A percentile compares a stretch with the other conserved stretches of the same genome.
phyloP scores from a whole-genome alignment of 2,888 invertebrate genomes.

The Conus canariensis region DNA sequence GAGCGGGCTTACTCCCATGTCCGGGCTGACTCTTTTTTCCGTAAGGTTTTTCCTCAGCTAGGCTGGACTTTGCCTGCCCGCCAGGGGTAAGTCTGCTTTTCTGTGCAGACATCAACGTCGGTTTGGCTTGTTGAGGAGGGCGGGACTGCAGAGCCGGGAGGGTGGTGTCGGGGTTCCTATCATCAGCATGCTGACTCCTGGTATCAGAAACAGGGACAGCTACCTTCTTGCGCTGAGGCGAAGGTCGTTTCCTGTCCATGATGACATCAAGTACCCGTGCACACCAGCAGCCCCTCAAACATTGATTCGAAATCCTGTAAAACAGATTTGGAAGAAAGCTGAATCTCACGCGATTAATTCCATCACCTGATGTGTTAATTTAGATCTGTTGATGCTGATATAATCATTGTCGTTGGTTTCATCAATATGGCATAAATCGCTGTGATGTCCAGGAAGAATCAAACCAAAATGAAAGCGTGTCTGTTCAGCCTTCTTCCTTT shows the following conservation, averaged over 20 bases:
- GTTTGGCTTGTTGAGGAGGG: background rate
- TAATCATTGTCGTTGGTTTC: too few relatives aligned
- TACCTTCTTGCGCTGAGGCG: background rate
- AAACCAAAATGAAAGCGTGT: too few relatives aligned
- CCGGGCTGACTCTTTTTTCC: background rate
- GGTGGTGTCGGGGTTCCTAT: background rate
- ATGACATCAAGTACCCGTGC: background rate
- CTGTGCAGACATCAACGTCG: background rate
- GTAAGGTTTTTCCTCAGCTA: background rate
- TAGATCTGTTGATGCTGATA: too few relatives aligned
- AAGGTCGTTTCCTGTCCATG: background rate
- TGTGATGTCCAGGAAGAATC: too few relatives aligned
- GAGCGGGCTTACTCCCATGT: background rate
- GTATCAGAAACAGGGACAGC: background rate
- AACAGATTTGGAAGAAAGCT: background rate
- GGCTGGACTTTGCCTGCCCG: background rate
- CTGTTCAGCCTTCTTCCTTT: too few relatives aligned
- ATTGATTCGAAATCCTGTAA: background rate
- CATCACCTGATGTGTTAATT: background rate
- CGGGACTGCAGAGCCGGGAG: background rate
- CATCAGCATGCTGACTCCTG: background rate
- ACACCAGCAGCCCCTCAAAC: too few relatives aligned
- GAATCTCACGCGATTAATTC: background rate
- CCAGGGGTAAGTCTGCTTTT: background rate
- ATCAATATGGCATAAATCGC: too few relatives aligned